Conservation (phyloP, 2,888 invertebrate genomes). For the Spisula subtruncata region DNA sequence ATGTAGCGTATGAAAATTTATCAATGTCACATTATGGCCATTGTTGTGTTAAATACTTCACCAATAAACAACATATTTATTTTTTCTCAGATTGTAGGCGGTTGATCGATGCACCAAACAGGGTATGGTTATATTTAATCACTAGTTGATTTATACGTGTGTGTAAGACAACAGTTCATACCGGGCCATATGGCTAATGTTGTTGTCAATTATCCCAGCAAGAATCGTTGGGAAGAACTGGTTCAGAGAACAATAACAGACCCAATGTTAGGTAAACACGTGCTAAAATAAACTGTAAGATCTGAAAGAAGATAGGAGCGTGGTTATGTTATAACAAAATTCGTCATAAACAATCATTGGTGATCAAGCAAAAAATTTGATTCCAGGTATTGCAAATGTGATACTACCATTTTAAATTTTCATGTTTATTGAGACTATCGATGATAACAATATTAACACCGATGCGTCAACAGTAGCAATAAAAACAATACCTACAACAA, state of each 20-base stretch:
- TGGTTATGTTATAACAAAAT: not conserved
- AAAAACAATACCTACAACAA: no score
- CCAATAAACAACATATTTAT: not conserved
- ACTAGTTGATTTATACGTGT: no score
- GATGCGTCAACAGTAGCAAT: no score
- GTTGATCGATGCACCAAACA: not conserved
- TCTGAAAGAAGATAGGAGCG: not conserved
- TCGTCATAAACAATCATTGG: not conserved
- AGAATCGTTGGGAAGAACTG: not conserved
- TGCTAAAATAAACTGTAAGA: not conserved
- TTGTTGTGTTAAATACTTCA: not conserved
- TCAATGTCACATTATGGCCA: no score
- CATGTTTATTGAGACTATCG: no score
- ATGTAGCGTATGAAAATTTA: no score
- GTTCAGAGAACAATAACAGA: not conserved
- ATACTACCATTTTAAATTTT: no score
- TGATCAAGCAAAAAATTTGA: no score
- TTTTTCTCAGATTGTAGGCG: not conserved
- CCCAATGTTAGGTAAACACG: not conserved
- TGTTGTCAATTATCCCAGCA: not conserved
- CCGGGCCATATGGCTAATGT: constrained; percentile 7
- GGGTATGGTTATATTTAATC: not conserved
- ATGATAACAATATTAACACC: no score
- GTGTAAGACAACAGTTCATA: not conserved
- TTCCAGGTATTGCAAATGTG: no score